These are phyloP conservation scores for Xenus cinereus DNA, from an alignment of 2,113 vertebrate species.

Conservation along the genomic window DNA sequence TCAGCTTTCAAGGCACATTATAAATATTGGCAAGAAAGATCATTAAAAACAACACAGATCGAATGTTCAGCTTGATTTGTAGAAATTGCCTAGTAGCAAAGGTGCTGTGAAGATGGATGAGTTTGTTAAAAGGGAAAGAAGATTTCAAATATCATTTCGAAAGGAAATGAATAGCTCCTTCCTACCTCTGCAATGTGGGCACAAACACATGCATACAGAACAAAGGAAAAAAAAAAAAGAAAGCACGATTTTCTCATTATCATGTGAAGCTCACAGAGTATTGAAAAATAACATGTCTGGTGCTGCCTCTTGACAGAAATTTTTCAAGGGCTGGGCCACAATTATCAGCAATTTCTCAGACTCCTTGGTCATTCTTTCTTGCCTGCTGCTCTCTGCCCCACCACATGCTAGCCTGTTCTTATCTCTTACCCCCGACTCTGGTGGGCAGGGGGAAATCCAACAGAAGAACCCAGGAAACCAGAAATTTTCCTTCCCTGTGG, in stretches of 20 bases:
- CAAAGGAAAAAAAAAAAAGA: not conserved
- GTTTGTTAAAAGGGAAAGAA: slow-evolving; percentile 18
- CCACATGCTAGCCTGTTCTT: not conserved
- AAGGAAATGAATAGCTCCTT: not conserved
- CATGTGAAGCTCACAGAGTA: not conserved
- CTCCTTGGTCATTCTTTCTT: not conserved
- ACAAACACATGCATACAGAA: not conserved
- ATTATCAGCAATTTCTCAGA: not conserved
- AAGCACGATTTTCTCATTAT: not conserved
- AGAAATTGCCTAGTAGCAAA: slow-evolving; percentile 41
- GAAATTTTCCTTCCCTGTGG: not conserved
- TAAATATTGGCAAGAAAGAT: slow-evolving; percentile 42
- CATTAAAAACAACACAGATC: slow-evolving; percentile 54
- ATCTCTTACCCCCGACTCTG: not conserved
- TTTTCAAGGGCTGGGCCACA: not conserved
- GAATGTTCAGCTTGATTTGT: slow-evolving; percentile 28
- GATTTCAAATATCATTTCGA: not conserved
- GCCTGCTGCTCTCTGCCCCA: not conserved
- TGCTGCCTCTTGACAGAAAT: not conserved
- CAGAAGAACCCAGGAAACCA: not conserved
- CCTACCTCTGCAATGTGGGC: not conserved
- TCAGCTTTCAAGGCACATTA: slow-evolving; percentile 39
- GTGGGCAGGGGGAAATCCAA: not conserved
- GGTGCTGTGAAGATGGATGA: slow-evolving; percentile 45
- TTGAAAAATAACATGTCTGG: not conserved